These are phyloP conservation scores for Poliocrania exsul DNA, from an alignment of 2,797 vertebrate genomes.

Conservation along the genomic window DNA sequence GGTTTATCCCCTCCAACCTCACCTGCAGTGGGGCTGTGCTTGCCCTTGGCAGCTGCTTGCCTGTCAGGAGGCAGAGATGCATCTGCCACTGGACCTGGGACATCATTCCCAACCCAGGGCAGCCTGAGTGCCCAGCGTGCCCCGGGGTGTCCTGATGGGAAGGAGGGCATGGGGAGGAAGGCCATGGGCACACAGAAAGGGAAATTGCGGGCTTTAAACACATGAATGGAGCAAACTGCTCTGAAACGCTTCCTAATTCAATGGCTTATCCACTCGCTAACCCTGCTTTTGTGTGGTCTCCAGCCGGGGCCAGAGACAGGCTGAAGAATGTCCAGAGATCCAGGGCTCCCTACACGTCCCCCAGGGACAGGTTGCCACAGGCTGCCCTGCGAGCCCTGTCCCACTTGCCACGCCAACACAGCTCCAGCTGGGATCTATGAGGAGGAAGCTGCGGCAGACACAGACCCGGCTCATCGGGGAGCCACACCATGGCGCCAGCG, in stretches of 20 bases:
- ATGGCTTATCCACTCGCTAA: neutral
- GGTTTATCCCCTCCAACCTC: neutral
- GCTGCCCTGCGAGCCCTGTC: neutral
- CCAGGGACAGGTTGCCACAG: accelerated
- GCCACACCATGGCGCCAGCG: accelerated
- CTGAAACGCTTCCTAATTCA: neutral
- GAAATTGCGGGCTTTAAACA: constrained; percentile 17
- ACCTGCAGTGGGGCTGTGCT: neutral
- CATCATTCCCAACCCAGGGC: neutral
- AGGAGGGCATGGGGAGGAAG: neutral
- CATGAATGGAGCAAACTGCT: neutral
- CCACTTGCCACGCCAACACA: accelerated
- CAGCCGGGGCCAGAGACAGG: accelerated
- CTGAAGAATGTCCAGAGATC: neutral
- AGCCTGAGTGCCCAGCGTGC: accelerated
- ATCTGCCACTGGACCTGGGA: accelerated
- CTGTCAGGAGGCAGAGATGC: accelerated
- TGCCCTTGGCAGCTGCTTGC: accelerated
- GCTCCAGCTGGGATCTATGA: accelerated
- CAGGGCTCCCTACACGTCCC: accelerated
- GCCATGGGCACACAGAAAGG: neutral
- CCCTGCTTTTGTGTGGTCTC: constrained; percentile 12
- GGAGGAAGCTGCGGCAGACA: neutral
- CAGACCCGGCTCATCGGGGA: neutral
- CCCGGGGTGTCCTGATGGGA: neutral